Evolutionary conservation across 2,113 vertebrate genomes (phyloP).

Genomic region (Stictonetta naevosa): DNA sequence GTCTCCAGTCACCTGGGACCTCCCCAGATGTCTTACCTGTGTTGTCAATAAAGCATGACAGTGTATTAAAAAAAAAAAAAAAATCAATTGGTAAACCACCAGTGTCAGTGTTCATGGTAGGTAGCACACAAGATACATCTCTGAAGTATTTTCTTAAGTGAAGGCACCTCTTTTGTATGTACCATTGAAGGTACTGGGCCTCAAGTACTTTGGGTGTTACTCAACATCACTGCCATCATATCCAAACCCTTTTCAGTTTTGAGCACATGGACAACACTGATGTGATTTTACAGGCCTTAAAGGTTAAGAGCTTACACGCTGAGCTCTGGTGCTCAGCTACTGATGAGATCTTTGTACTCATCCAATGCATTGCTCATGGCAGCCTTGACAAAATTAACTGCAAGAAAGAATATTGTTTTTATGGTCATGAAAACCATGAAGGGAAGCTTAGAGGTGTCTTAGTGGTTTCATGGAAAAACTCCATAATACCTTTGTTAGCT

Average conservation of each 20-base stretch:
- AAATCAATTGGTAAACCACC: background rate
- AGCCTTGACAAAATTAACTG: background rate
- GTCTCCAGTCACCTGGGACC: too few species aligned
- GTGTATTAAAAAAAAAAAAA: too few species aligned
- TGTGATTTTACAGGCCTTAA: background rate
- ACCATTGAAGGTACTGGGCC: background rate
- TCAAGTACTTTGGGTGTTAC: background rate
- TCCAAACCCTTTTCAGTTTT: background rate
- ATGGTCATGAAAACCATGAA: background rate
- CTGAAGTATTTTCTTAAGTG: background rate
- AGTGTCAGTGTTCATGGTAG: background rate
- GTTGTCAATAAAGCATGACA: background rate
- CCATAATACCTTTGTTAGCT: background rate
- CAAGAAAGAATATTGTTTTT: background rate
- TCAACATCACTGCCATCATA: background rate
- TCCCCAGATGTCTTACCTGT: background rate
- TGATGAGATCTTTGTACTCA: background rate
- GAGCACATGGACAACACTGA: background rate
- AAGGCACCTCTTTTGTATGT: background rate
- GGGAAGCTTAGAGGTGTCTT: background rate
- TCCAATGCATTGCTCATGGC: background rate
- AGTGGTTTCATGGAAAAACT: background rate
- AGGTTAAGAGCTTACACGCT: background rate
- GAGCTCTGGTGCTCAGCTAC: background rate
- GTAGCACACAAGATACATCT: background rate